Percentiles rank a stretch among this genome's conserved stretches.
phyloP scores from a whole-genome alignment of 2,888 invertebrate genomes.

The Cerceris rybyensis region DNA sequence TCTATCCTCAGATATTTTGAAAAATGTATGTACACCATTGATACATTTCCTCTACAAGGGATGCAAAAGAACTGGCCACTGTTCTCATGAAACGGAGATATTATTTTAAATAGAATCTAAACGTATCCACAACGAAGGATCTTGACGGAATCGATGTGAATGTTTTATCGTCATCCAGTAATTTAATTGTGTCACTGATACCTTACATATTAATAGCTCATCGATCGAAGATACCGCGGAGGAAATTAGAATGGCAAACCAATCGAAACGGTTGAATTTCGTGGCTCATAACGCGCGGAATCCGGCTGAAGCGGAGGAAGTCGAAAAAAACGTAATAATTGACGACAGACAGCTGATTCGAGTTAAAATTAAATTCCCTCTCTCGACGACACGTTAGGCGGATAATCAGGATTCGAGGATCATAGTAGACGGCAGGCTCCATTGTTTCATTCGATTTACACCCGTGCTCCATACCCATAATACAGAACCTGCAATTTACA shows the following conservation, averaged over 20 bases:
- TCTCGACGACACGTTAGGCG: slow-evolving; percentile 66
- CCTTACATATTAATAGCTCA: too few relatives aligned
- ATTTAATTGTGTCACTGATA: neutral
- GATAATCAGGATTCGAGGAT: slow-evolving; percentile 70
- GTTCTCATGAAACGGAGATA: too few relatives aligned
- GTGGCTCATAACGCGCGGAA: neutral
- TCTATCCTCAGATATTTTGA: too few relatives aligned
- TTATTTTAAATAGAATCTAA: too few relatives aligned
- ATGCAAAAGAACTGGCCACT: too few relatives aligned
- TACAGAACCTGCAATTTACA: slow-evolving; percentile 80
- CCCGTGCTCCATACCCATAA: slow-evolving; percentile 72
- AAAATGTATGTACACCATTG: too few relatives aligned
- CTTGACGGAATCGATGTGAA: neutral
- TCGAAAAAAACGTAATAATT: slow-evolving; percentile 50
- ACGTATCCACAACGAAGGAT: too few relatives aligned
- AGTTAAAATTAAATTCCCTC: slow-evolving; percentile 67
- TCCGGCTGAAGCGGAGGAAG: neutral
- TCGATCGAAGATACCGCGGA: too few relatives aligned
- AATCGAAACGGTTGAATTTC: neutral
- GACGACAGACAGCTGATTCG: slow-evolving; percentile 60
- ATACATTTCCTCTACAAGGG: too few relatives aligned
- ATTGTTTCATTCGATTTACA: slow-evolving; percentile 81
- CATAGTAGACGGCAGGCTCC: slow-evolving; percentile 67
- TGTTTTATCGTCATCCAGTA: neutral
- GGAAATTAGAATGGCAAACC: neutral